Base-by-base conservation (phyloP, 2,113 vertebrate genomes). In the Heterochromis multidens region DNA sequence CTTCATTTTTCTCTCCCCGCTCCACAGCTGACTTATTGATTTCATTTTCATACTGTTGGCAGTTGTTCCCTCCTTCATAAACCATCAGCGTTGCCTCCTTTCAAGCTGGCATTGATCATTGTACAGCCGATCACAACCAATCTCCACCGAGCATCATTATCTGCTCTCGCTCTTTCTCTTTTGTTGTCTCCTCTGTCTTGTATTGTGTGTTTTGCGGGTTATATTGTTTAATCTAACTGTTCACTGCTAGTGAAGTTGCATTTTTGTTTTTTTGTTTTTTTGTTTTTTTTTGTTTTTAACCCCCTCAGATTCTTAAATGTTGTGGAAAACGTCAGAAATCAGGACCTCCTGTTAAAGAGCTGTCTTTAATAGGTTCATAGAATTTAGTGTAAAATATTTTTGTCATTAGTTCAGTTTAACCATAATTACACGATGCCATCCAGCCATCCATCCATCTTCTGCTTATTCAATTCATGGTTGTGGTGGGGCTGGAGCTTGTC, bases 41-140 rank as follows among this genome's bases (percentile, higher is more conserved):
- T 94, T 89, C 65, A 92, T 95, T 93, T 95, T 92, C 91, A 92
- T 94, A 91, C 88, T 81, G 84, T 89, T 88, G 84, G 82, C 77
- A 88, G 90, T 89, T 86, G 77, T 85, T 89, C 87, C 80, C 82
- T 79, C 77, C 25, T 54, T 90, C 91, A 91, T 91, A 90, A 91
- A 93, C 89, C 89, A 82, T 92, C 88, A 88, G 85, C 21, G 82
- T 78, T 90, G 85, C 85, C 86, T 91, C 83, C 81, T 90, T 92
- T 92, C 91, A 90, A 81, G 80, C 35, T 16, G 3, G 67, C 79
- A 93, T 93, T 91, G 94, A 95, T 94, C 91, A 86, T 40, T 58
- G 80, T 46, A 37, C 81, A 85, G 82, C 85, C 67, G 43, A 93
- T 93, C 92, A 86, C 88, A 88, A 87, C 90, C 92, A 87, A 88